Base-by-base conservation (phyloP, 1,140 invertebrate genomes). In the Rhyacophila brunnea region DNA sequence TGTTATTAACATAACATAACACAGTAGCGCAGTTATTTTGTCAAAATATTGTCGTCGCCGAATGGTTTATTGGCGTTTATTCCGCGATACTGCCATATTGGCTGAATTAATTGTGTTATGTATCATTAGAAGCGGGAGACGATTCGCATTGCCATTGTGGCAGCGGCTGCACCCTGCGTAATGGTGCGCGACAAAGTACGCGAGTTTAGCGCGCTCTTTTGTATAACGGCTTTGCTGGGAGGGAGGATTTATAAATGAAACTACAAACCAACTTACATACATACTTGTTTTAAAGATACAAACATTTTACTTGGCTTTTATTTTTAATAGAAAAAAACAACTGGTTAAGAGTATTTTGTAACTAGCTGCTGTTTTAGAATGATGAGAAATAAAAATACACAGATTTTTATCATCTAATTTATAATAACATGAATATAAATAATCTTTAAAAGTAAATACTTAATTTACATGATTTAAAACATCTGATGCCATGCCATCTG, bases 11-110 rank as follows among this genome's bases (percentile, higher is more conserved):
- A 59, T 64, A 64, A 64, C 50, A 28, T 28, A 28, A 28, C 23
- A 28, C 23, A 51, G 56, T 13, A 19, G 46, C 20, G 6, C 54
- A 49, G 62, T 60, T 63, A 63, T 58, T 63, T 58, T 64, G 62
- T 64, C 62, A 59, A 64, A 64, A 64, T 64, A 64, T 64, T 64
- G 48, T 55, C 49, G 14, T 61, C 28, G 45, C 58, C 14, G 38
- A 40, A 55, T 55, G 58, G 42, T 61, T 61, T 55, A 55, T 61
- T 50, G 45, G 50, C 58, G 42, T 28, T 42, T 46, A 51, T 51
- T 44, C 43, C 50, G 19, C 48, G 32, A 28, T 14, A 51, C 36
- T 50, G 48, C 38, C 55, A 57, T 50, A 62, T 58, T 53, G 60
- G 47, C 61, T 28, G 55, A 53, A 55, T 58, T 58, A 54, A 58